Base-by-base conservation (phyloP, 2,888 invertebrate species). In the Balanococcus diminutus region DNA sequence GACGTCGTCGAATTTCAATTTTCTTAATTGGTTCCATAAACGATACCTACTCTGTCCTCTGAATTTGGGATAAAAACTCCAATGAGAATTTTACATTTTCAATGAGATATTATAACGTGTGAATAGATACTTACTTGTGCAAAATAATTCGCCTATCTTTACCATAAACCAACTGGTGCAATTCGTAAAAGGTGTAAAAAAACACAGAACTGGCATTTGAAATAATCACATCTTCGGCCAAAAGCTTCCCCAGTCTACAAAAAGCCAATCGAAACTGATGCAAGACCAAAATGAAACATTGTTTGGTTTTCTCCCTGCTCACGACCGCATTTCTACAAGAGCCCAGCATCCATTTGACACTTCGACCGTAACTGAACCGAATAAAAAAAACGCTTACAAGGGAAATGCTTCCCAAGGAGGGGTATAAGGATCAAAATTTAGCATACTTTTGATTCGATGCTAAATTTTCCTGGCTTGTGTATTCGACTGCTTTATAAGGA, bases 31-130 rank as follows among this genome's bases (percentile, higher is more conserved):
- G 0, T 92, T 90, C 89, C 92, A 92, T 39, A 94, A 90, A 88
- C 93, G 93, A 87, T 92, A 91, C 82, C 96, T 91, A 88, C 93
- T 92, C 19, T 91, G 89, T 0, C 95, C 95, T 89, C 95, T 95
- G 89, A 72, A n/a, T n/a, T n/a, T n/a, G n/a, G n/a, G n/a, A n/a
- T n/a, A n/a, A n/a, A n/a, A n/a, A n/a, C n/a, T n/a, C n/a, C n/a
- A n/a, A n/a, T n/a, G n/a, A n/a, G n/a, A n/a, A n/a, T n/a, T n/a
- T n/a, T n/a, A n/a, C n/a, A n/a, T n/a, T n/a, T n/a, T n/a, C n/a
- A n/a, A n/a, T n/a, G n/a, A n/a, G n/a, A n/a, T n/a, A n/a, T n/a
- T n/a, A n/a, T n/a, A n/a, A n/a, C n/a, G n/a, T 22, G 6, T 9
- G 22, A 22, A 56, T 22, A 36, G 36, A 22, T 19, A 51, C 11